Base-by-base conservation (phyloP, 53 echinoderm and acorn worm species). In the Echinarachnius parma region DNA sequence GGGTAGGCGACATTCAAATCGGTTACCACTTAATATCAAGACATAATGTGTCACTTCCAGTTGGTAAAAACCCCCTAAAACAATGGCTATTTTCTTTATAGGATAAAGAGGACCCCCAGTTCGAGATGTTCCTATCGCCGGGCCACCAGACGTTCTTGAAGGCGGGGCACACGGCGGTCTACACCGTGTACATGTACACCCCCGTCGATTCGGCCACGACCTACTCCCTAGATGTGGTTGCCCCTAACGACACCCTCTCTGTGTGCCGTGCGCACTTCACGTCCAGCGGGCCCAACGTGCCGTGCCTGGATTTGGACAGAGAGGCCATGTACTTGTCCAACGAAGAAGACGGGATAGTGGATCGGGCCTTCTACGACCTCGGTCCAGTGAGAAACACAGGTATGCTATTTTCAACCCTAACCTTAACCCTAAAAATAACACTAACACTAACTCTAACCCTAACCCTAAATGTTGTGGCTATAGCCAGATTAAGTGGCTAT, bases 371-470 rank as follows among this genome's bases (percentile, higher is more conserved):
- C 45, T 70, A 89, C 9, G 89, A 93, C 39, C 54, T 93, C 24
- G 93, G 93, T 3, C 62, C 85, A 15, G 82, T 89, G 16, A 71
- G 89, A 16, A 93, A 93, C 59, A 77, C 82, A 28, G 93, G 93
- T 93, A 59, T 58, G 55, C 7, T 13, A 9, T 13, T n/a, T n/a
- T 13, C 7, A 9, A 9, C 7, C 42, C 42, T 39, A 39, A 39
- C 7, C 42, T 7, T 39, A 9, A 39, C 42, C 42, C 42, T 39
- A 39, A 5, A 9, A 13, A 13, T 39, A n/a, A n/a, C n/a, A n/a
- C n/a, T n/a, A n/a, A n/a, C n/a, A n/a, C n/a, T n/a, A n/a, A n/a
- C n/a, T n/a, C n/a, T n/a, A n/a, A n/a, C n/a, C n/a, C n/a, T n/a
- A n/a, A n/a, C n/a, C n/a, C n/a, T n/a, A n/a, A n/a, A n/a, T n/a